A percentile compares a stretch with the other conserved stretches of the same genome.
Evolutionary conservation across 2,113 vertebrate genomes (phyloP).

Genomic region (Oryzias celebensis): DNA sequence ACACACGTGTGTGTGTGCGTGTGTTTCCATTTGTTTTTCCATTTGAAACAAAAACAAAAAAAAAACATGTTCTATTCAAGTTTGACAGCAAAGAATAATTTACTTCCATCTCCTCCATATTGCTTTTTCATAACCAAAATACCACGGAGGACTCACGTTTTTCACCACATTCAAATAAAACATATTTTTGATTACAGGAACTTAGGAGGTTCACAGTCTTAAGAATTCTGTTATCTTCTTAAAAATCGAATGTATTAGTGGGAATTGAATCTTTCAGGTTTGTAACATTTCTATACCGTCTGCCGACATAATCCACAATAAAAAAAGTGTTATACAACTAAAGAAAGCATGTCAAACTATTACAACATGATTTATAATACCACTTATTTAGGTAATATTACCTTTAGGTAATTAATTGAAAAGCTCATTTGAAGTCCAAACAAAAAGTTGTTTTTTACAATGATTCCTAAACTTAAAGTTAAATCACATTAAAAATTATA

Average conservation of each 20-base stretch:
- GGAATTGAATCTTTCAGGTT: neutral
- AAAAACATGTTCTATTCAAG: neutral
- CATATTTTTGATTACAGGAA: neutral
- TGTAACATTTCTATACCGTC: constrained; percentile 3
- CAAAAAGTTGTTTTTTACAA: constrained; percentile 10
- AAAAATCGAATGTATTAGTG: neutral
- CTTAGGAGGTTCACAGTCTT: neutral
- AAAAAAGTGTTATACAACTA: neutral
- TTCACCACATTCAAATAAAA: constrained; percentile 9
- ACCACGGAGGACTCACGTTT: neutral
- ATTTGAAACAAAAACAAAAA: too few relatives aligned
- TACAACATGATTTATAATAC: constrained; percentile 3
- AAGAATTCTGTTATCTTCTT: neutral
- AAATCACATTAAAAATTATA: neutral
- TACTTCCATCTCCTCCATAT: neutral
- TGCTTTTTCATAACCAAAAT: constrained; percentile 8
- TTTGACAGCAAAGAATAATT: constrained; percentile 9
- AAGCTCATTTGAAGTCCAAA: neutral
- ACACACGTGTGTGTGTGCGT: too few relatives aligned
- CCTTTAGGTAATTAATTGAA: constrained; percentile 1
- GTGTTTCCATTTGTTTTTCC: too few relatives aligned
- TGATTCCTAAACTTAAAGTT: constrained; percentile 13
- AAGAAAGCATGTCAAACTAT: neutral
- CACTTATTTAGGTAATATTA: neutral
- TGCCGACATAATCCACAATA: neutral